Conservation (phyloP, 2,797 vertebrate species). For the Catharus ustulatus region DNA sequence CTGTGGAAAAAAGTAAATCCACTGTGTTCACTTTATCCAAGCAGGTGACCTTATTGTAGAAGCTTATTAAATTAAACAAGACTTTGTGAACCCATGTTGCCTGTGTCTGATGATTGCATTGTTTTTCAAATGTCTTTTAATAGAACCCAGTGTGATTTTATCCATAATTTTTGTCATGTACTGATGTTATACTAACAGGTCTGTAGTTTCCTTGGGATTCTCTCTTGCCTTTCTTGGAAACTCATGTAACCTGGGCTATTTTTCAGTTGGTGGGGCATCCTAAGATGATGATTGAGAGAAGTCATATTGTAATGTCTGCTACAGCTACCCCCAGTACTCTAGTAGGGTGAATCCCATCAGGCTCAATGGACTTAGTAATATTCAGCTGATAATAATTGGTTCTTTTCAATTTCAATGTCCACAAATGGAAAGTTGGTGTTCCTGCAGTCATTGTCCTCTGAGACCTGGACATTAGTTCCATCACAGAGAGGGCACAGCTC, state of each 20-base stretch:
- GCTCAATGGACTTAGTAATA: neutral
- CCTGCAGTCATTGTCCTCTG: neutral
- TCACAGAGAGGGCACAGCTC: neutral
- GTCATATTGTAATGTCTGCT: neutral
- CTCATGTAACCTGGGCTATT: neutral
- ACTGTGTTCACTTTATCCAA: neutral
- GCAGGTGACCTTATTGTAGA: neutral
- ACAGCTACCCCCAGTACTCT: neutral
- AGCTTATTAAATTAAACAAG: neutral
- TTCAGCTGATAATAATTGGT: neutral
- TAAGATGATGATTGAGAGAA: neutral
- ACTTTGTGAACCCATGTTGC: neutral
- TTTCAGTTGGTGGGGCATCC: neutral
- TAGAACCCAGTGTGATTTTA: neutral
- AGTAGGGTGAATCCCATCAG: neutral
- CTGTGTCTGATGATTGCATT: neutral
- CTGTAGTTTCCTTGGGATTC: neutral
- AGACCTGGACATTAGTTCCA: neutral
- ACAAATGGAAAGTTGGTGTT: neutral
- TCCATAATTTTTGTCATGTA: neutral
- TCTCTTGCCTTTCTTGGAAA: neutral
- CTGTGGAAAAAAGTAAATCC: neutral
- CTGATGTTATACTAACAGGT: neutral
- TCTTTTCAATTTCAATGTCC: neutral
- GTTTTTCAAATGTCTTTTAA: neutral